These are phyloP conservation scores for Halictus ligatus DNA, from an alignment of 2,888 invertebrate species.

Conservation along the genomic window DNA sequence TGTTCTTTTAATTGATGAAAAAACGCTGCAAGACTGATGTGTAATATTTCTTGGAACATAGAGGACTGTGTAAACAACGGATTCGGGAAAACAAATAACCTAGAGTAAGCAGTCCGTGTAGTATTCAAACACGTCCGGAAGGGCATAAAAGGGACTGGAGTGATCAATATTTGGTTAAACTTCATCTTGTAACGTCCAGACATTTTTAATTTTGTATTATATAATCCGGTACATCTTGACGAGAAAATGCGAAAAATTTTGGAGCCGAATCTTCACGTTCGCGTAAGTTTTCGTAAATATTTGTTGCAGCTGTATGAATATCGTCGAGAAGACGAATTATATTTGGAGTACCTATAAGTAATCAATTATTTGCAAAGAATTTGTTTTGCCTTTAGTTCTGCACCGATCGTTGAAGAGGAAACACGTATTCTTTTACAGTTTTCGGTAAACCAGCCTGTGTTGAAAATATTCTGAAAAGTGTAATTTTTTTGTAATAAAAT, in stretches of 20 bases:
- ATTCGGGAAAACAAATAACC: slow-evolving; percentile 1
- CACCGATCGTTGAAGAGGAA: no score
- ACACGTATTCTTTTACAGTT: no score
- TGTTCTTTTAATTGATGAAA: background rate
- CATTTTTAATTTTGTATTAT: no score
- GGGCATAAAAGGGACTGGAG: background rate
- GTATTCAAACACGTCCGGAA: background rate
- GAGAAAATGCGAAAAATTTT: background rate
- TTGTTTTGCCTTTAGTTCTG: no score
- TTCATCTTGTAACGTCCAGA: no score
- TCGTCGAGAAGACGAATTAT: background rate
- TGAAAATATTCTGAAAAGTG: no score
- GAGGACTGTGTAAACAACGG: background rate
- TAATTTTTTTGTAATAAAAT: no score
- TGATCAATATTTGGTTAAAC: background rate
- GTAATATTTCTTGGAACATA: background rate
- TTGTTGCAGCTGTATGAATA: background rate
- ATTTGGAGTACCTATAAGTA: no score
- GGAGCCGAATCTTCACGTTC: background rate
- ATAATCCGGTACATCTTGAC: no score
- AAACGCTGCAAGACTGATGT: background rate
- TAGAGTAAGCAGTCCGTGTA: background rate
- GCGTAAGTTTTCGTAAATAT: background rate
- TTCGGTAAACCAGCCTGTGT: no score
- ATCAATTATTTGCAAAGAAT: no score